A percentile compares a stretch with the other conserved stretches of the same genome.
These are phyloP conservation scores for Varanus komodoensis DNA, from an alignment of 2,113 vertebrate genomes.

Conservation along the genomic window DNA sequence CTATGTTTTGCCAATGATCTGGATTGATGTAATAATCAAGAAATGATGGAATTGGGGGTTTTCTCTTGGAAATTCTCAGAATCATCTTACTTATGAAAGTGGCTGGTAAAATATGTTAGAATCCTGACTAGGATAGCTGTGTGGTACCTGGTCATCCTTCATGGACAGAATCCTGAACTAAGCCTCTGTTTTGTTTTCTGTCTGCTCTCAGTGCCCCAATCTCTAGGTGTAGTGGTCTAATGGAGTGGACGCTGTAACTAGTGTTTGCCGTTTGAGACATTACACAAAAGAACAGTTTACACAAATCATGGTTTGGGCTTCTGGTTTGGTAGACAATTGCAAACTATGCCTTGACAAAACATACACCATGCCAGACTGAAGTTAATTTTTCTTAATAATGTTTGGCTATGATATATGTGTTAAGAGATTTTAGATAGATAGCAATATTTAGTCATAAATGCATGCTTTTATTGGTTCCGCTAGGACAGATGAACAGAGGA, in stretches of 20 bases:
- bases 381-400: background rate
- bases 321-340: background rate
- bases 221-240: background rate
- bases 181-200: background rate
- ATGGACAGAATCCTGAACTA: background rate
- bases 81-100: background rate
- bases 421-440: background rate
- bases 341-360: background rate
- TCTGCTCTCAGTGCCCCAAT: background rate
- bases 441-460: background rate
- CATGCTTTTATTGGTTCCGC: background rate
- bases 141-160: background rate
- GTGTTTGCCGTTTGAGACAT: background rate
- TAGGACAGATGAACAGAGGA: no score
- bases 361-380: background rate
- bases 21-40: background rate
- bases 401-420: background rate
- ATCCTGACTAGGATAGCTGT: background rate
- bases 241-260: background rate
- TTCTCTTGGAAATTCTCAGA: background rate
- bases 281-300: background rate
- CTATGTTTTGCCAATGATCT: background rate
- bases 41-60: background rate
- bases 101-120: background rate
- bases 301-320: background rate